These are phyloP conservation scores for Rhamnusium bicolor DNA, from an alignment of 2,888 invertebrate genomes.

Conservation along the genomic window DNA sequence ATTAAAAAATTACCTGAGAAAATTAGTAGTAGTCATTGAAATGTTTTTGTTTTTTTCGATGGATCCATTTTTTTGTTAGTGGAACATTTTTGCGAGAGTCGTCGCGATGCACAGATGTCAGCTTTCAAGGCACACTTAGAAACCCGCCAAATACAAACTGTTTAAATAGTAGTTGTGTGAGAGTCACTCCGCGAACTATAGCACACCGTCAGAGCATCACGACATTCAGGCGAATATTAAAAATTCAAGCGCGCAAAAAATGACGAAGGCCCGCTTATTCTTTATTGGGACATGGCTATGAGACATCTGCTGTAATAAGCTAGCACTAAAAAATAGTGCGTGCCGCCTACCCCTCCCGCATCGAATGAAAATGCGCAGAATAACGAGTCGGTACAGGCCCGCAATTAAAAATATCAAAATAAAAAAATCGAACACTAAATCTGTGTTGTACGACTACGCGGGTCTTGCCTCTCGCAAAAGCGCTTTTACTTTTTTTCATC, in stretches of 20 bases:
- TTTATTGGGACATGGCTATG: slow-evolving; percentile 74
- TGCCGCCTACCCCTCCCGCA: slow-evolving; percentile 72
- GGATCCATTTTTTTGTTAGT: slow-evolving; percentile 56
- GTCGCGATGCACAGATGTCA: slow-evolving; percentile 55
- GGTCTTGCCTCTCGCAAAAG: slow-evolving; percentile 43
- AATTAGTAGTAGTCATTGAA: slow-evolving; percentile 55
- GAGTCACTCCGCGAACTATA: slow-evolving; percentile 44
- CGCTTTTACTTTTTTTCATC: slow-evolving; percentile 34
- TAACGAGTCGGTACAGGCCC: slow-evolving; percentile 73
- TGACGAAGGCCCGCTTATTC: slow-evolving; percentile 69
- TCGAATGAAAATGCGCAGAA: slow-evolving; percentile 76
- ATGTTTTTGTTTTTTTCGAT: slow-evolving; percentile 50
- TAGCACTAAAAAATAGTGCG: slow-evolving; percentile 79
- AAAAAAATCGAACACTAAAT: slow-evolving; percentile 67
- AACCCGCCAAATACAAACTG: slow-evolving; percentile 64
- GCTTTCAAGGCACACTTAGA: slow-evolving; percentile 60
- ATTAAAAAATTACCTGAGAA: slow-evolving; percentile 51
- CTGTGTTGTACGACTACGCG: slow-evolving; percentile 50
- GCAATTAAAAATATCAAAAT: slow-evolving; percentile 75
- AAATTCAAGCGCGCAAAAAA: slow-evolving; percentile 72
- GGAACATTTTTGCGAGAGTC: slow-evolving; percentile 52
- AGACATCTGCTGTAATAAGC: slow-evolving; percentile 79
- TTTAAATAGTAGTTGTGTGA: slow-evolving; percentile 45
- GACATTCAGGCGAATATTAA: slow-evolving; percentile 69
- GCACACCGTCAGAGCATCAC: slow-evolving; percentile 65